Percentiles rank a stretch among this genome's conserved stretches.
phyloP scores from a whole-genome alignment of 1,140 invertebrate genomes.

The Druon quercuslanigerum region DNA sequence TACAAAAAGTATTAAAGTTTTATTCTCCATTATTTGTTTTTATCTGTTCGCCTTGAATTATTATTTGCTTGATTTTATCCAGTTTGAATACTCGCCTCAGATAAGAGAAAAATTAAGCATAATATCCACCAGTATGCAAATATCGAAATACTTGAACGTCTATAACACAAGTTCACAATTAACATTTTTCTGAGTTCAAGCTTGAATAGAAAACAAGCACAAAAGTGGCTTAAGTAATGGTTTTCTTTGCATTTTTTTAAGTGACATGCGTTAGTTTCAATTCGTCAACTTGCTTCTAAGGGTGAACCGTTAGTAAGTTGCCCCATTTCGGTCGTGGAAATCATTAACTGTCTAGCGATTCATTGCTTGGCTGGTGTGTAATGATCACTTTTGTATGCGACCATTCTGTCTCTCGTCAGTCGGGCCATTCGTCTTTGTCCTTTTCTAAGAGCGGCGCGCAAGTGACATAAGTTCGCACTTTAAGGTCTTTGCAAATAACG shows the following conservation, averaged over 20 bases:
- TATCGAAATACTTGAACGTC: not conserved
- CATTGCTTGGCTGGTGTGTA: slow-evolving; percentile 3
- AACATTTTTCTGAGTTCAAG: not conserved
- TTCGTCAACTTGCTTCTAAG: slow-evolving; percentile 9
- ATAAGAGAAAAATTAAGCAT: no score
- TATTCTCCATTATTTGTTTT: no score
- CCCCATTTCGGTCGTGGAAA: not conserved
- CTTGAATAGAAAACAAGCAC: not conserved
- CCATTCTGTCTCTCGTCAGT: slow-evolving; percentile 23
- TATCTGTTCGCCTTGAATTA: no score
- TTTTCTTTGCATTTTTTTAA: not conserved
- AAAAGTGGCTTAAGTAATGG: not conserved
- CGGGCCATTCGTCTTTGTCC: slow-evolving; percentile 7
- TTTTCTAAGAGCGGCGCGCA: slow-evolving; percentile 33
- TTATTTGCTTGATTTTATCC: no score
- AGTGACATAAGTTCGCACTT: slow-evolving; percentile 55
- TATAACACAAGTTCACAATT: slow-evolving; percentile 2
- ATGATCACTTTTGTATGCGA: not conserved
- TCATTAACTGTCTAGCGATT: slow-evolving; percentile 19
- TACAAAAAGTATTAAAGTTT: no score
- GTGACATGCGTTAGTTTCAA: slow-evolving; percentile 1
- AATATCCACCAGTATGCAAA: no score
- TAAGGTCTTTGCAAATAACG: slow-evolving; percentile 59
- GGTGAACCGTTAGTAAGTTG: slow-evolving; percentile 1
- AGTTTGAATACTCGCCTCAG: no score